Conservation (phyloP, 2,888 invertebrate genomes). For the Lasioglossum morio region DNA sequence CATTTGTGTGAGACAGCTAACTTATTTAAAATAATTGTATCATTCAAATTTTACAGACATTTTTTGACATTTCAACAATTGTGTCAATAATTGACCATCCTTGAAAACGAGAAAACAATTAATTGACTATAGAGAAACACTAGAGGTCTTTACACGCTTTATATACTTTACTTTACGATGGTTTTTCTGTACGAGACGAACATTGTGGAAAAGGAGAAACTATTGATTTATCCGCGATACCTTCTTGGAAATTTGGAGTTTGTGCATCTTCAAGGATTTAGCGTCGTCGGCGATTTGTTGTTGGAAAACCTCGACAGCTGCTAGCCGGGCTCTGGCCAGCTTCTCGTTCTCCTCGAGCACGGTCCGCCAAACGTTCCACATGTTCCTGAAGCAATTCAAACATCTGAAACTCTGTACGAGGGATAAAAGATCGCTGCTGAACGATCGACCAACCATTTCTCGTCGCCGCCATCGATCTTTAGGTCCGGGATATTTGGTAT, state of each 20-base stretch:
- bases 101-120: no score
- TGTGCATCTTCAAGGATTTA: slow-evolving; percentile 93
- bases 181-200: neutral
- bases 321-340: slow-evolving; percentile 94
- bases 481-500: slow-evolving; percentile 96
- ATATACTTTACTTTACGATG: no score
- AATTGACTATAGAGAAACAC: no score
- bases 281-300: slow-evolving; percentile 98
- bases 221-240: slow-evolving; percentile 83
- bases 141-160: no score
- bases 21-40: no score
- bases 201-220: neutral
- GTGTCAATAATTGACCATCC: no score
- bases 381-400: slow-evolving; percentile 89
- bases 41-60: no score
- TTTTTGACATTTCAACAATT: no score
- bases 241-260: slow-evolving; percentile 93
- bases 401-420: neutral
- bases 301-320: slow-evolving; percentile 97
- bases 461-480: slow-evolving; percentile 94
- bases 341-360: slow-evolving; percentile 98
- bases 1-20: no score
- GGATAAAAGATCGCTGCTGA: slow-evolving; percentile 69
- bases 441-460: slow-evolving; percentile 90
- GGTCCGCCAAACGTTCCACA: slow-evolving; percentile 99